These are phyloP conservation scores for Phasianus colchicus DNA, from an alignment of 2,113 vertebrate species.

Conservation along the genomic window DNA sequence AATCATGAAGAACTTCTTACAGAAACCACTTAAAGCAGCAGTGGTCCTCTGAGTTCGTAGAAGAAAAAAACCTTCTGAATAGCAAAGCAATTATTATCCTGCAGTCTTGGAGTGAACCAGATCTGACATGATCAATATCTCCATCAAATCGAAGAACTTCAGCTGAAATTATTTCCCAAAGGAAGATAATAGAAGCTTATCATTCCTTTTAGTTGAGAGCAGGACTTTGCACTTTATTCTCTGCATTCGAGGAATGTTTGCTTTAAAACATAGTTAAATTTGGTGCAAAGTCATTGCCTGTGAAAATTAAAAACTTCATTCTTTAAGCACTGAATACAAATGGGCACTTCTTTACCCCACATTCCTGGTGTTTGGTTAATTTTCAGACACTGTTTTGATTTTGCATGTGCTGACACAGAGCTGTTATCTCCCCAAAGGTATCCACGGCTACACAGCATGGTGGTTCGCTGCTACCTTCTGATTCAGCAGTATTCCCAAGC, in stretches of 20 bases:
- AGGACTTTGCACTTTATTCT: neutral
- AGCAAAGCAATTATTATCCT: neutral
- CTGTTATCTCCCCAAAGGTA: slow-evolving; percentile 81
- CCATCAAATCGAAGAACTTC: neutral
- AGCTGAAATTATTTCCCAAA: neutral
- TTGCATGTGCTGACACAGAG: neutral
- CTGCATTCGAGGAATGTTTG: neutral
- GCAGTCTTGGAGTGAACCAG: rapidly evolving
- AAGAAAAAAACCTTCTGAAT: neutral
- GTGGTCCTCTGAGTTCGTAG: neutral
- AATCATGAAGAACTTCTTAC: neutral
- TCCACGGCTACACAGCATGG: slow-evolving; percentile 96
- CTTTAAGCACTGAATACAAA: neutral
- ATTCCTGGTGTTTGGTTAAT: rapidly evolving
- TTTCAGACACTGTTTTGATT: neutral
- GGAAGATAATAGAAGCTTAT: neutral
- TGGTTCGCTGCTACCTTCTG: slow-evolving; percentile 96
- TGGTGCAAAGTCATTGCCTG: neutral
- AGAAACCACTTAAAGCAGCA: neutral
- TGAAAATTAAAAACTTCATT: neutral
- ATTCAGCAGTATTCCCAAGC: slow-evolving; percentile 98
- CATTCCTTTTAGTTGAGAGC: neutral
- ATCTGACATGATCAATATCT: neutral
- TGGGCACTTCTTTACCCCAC: rapidly evolving
- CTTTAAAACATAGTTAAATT: neutral